Conservation (phyloP, 2,797 vertebrate genomes). For the Garrulus glandarius region DNA sequence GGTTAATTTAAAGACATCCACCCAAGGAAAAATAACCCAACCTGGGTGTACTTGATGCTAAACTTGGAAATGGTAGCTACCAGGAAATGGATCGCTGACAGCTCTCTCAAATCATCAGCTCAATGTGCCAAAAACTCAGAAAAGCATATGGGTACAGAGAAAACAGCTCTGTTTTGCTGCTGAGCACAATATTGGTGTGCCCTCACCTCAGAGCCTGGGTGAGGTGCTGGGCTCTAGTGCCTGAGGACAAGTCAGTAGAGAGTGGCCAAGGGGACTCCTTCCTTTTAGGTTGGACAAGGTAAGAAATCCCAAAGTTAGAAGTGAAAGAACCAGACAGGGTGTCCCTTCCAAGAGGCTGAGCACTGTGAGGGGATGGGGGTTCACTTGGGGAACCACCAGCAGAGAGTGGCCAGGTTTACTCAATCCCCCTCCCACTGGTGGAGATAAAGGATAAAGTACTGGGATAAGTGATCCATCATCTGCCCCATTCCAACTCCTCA, state of each 20-base stretch:
- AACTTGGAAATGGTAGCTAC: background rate
- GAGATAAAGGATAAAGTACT: background rate
- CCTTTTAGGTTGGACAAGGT: background rate
- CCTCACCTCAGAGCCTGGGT: background rate
- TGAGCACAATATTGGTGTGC: background rate
- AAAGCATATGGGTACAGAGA: background rate
- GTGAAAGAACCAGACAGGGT: background rate
- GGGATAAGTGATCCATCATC: background rate
- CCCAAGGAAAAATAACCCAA: background rate
- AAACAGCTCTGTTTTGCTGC: background rate
- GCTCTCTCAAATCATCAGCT: background rate
- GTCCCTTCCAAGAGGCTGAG: background rate
- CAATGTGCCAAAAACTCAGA: background rate
- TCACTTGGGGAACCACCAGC: background rate
- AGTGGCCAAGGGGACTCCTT: background rate
- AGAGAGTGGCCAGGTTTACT: background rate
- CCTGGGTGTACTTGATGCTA: background rate
- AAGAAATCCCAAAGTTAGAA: background rate
- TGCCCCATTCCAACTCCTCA: background rate
- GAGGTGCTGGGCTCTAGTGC: background rate
- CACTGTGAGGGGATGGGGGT: accelerated
- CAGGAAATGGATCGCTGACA: background rate
- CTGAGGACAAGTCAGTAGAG: background rate
- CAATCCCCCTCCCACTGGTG: background rate
- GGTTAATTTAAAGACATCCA: background rate